Evolutionary conservation across 1,140 invertebrate genomes (phyloP).

Genomic region (Aporrectodea caliginosa): DNA sequence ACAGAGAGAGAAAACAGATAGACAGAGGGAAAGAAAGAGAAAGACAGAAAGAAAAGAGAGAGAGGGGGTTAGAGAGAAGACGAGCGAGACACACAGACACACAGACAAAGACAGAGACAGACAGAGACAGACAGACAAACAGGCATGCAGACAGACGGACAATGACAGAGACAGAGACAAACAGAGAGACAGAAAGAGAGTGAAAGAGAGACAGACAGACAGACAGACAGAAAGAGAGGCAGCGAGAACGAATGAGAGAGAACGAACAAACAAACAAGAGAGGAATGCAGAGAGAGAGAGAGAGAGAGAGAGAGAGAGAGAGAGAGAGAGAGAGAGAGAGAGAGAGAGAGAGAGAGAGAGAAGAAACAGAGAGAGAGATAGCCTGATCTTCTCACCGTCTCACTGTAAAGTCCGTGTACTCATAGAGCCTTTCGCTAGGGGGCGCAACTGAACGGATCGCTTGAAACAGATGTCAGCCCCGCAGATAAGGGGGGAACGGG

Average conservation of each 20-base stretch:
- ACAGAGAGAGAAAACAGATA: background rate
- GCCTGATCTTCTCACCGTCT: background rate
- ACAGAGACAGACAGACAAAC: background rate
- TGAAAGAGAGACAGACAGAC: background rate
- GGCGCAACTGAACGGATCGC: too few relatives aligned
- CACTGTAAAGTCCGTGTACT: background rate
- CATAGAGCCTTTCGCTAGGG: background rate
- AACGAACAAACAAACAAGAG: background rate
- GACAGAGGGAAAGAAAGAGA: background rate
- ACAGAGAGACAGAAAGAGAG: background rate
- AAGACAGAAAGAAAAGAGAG: background rate
- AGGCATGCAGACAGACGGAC: background rate
- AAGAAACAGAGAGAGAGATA: background rate
- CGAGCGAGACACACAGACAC: background rate
- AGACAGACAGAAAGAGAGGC: background rate
- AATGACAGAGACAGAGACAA: background rate
- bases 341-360: background rate
- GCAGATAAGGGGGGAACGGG: background rate
- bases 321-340: conserved; percentile 1
- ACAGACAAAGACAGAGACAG: background rate
- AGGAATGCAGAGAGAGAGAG: background rate
- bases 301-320: conserved; percentile 1
- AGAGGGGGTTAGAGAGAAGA: background rate
- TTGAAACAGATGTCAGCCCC: background rate
- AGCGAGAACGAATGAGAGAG: background rate